Base-by-base conservation (phyloP, 2,888 invertebrate genomes). In the Pachycephus smyrnensis region DNA sequence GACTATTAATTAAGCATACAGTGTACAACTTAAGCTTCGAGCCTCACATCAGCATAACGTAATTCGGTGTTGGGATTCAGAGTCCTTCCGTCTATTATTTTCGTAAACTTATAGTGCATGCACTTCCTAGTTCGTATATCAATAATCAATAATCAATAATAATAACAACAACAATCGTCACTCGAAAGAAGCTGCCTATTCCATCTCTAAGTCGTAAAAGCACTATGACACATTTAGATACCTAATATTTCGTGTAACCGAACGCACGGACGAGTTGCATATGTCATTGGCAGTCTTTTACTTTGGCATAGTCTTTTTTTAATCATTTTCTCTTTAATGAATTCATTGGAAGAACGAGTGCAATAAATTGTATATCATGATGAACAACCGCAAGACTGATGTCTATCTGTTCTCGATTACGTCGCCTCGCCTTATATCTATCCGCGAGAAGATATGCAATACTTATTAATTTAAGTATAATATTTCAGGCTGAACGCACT, bases 181-280 rank as follows among this genome's bases (percentile, higher is more conserved):
- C 71, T 73, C 33, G n/a, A 76, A 76, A 76, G 12, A 6, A 36
- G 73, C 35, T 55, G 30, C 68, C 35, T 37, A 15, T 15, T 76
- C n/a, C 71, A 76, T n/a, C 73, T 11, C 37, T 30, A 68, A 32
- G 3, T 35, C 11, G 68, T 76, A n/a, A 30, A 55, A 30, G 37
- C 71, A 71, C 68, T 76, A 37, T 73, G 36, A 76, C 55, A 40
- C 73, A 73, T 76, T 76, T 76, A n/a, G 73, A 30, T n/a, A 73
- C 40, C 76, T 73, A 40, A 55, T 35, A 37, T 15, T 15, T 55
- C 40, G 55, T 55, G 55, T 55, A 55, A 55, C 55, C 55, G 55
- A 55, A 55, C 55, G 55, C 55, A 55, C 55, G 23, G 23, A 9
- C 55, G 9, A 55, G 23, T 55, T 23, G 55, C 55, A 55, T n/a